These are phyloP conservation scores for Lysandra bellargus DNA, from an alignment of 2,888 invertebrate species.

Conservation along the genomic window DNA sequence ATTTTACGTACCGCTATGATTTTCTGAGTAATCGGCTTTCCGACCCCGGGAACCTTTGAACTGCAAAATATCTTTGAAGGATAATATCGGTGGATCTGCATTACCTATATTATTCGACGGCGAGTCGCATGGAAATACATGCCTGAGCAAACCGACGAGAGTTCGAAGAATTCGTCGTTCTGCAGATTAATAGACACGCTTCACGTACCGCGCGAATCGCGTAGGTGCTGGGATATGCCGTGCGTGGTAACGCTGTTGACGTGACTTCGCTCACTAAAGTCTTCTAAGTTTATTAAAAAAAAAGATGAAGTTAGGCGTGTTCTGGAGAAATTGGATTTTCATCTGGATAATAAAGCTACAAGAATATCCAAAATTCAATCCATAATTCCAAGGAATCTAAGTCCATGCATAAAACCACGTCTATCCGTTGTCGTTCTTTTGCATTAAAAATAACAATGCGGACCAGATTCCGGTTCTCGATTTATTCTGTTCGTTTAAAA, in stretches of 20 bases:
- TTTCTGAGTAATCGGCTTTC: background rate
- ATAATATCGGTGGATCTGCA: conserved; percentile 5
- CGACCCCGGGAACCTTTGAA: background rate
- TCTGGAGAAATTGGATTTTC: background rate
- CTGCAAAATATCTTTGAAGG: conserved; percentile 10
- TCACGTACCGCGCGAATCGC: background rate
- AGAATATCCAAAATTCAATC: background rate
- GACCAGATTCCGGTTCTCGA: conserved; percentile 10
- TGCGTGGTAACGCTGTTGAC: background rate
- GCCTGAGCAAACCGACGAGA: background rate
- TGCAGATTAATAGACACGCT: background rate
- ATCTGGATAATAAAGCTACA: background rate
- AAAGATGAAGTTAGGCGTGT: background rate
- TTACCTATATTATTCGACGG: background rate
- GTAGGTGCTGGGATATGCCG: background rate
- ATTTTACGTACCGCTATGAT: conserved; percentile 8
- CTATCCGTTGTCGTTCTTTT: background rate
- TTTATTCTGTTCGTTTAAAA: conserved; percentile 19
- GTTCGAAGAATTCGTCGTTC: background rate
- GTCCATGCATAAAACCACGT: background rate
- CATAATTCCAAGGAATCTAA: background rate
- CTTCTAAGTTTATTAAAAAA: background rate
- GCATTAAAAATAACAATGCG: conserved; percentile 17
- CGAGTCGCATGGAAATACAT: background rate
- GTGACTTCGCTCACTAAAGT: conserved; percentile 2